Conservation (phyloP, 2,888 invertebrate species). For the Theretra japonica region DNA sequence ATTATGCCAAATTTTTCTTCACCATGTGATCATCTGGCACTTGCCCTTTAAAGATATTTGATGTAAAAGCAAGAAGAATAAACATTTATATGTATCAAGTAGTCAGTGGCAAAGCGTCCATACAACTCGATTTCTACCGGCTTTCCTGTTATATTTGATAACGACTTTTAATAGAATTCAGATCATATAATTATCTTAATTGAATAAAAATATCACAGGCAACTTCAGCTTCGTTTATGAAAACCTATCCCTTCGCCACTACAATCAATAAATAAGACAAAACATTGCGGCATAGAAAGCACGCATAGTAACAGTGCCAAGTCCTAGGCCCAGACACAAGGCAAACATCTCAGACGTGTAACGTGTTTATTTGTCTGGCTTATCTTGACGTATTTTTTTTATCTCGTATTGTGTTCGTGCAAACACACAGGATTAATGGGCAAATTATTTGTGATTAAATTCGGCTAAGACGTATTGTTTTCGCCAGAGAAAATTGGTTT, state of each 20-base stretch:
- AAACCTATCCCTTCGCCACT: too few species aligned
- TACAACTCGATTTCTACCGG: too few species aligned
- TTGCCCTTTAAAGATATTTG: too few species aligned
- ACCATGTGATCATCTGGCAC: too few species aligned
- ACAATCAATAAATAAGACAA: not conserved
- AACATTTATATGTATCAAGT: too few species aligned
- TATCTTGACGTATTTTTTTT: constrained; percentile 6
- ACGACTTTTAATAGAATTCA: too few species aligned
- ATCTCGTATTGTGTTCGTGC: constrained; percentile 13
- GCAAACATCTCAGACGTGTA: constrained; percentile 9
- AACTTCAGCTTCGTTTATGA: too few species aligned
- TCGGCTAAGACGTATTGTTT: not conserved
- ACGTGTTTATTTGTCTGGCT: constrained; percentile 21
- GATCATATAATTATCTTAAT: too few species aligned
- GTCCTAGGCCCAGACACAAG: not conserved
- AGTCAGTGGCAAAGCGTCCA: too few species aligned
- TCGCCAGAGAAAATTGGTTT: not conserved
- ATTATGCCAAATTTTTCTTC: not conserved
- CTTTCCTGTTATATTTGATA: too few species aligned
- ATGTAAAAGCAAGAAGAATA: too few species aligned
- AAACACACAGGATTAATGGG: constrained; percentile 20
- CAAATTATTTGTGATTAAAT: constrained; percentile 12
- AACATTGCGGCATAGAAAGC: not conserved
- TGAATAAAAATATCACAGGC: too few species aligned
- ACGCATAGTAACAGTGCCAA: not conserved